Conservation (phyloP, 2,888 invertebrate species). For the Ophonus ardosiacus region DNA sequence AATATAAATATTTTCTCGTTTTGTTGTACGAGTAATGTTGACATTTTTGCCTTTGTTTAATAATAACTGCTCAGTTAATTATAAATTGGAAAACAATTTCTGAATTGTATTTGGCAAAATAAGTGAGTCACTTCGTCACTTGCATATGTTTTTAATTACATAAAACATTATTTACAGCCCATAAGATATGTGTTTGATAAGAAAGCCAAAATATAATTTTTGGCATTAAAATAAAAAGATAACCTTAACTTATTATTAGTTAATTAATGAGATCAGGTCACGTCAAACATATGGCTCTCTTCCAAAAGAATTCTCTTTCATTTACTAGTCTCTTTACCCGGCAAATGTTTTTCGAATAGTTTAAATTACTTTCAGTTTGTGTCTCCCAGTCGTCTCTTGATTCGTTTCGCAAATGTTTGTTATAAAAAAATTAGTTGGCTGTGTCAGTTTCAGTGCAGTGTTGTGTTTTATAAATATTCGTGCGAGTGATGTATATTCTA, state of each 20-base stretch:
- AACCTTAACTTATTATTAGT: constrained; percentile 61
- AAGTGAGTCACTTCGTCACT: background rate
- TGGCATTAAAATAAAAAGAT: constrained; percentile 53
- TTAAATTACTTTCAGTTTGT: background rate
- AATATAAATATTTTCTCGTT: background rate
- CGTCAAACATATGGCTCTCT: constrained; percentile 42
- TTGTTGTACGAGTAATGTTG: background rate
- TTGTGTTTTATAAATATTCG: constrained; percentile 17
- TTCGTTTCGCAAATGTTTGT: constrained; percentile 25
- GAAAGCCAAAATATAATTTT: constrained; percentile 38
- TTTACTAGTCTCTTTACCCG: constrained; percentile 2
- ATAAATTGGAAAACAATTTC: constrained; percentile 3
- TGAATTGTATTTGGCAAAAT: constrained; percentile 16
- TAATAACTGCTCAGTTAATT: background rate
- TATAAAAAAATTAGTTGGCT: constrained; percentile 22
- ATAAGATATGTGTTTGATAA: constrained; percentile 43
- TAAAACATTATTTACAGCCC: constrained; percentile 28
- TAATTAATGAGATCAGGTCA: constrained; percentile 56
- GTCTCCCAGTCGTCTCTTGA: constrained; percentile 4
- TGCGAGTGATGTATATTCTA: constrained; percentile 19
- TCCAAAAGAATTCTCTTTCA: constrained; percentile 40
- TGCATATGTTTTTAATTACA: background rate
- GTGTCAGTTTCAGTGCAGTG: background rate
- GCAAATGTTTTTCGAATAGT: background rate
- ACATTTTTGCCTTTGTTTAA: background rate